These are phyloP conservation scores for Eubucco bourcierii DNA, from an alignment of 2,113 vertebrate species.

Conservation along the genomic window DNA sequence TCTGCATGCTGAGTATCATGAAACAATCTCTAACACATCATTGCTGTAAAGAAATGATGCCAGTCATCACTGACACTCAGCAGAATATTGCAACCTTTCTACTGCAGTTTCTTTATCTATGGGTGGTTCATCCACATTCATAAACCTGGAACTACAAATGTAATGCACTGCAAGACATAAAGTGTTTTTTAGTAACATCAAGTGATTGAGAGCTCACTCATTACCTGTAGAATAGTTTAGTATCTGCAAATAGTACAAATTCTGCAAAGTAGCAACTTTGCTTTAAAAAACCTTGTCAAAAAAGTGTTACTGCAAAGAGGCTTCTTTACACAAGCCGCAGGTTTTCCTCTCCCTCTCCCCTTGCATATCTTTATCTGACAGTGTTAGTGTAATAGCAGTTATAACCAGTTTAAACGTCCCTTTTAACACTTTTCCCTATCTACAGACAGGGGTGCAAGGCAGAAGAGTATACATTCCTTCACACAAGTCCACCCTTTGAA, in stretches of 20 bases:
- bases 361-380: not conserved
- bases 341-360: not conserved
- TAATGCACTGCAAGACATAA: not conserved
- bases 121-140: not conserved
- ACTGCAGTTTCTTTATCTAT: not conserved
- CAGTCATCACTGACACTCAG: not conserved
- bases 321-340: not conserved
- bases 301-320: not conserved
- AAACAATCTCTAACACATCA: not conserved
- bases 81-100: not conserved
- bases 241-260: not conserved
- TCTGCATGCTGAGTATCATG: not conserved
- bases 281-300: not conserved
- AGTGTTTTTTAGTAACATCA: not conserved
- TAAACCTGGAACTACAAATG: not conserved
- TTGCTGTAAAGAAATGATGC: not conserved
- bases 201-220: not conserved
- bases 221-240: not conserved
- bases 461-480: not conserved
- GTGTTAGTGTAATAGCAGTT: not conserved
- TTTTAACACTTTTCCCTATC: not conserved
- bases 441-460: not conserved
- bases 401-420: not conserved
- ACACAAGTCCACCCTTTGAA: not conserved
- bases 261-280: not conserved